A percentile compares a stretch with the other conserved stretches of the same genome.
Conservation (phyloP, 2,888 invertebrate species). For the Pseudococcus jackbeardsleyi region DNA sequence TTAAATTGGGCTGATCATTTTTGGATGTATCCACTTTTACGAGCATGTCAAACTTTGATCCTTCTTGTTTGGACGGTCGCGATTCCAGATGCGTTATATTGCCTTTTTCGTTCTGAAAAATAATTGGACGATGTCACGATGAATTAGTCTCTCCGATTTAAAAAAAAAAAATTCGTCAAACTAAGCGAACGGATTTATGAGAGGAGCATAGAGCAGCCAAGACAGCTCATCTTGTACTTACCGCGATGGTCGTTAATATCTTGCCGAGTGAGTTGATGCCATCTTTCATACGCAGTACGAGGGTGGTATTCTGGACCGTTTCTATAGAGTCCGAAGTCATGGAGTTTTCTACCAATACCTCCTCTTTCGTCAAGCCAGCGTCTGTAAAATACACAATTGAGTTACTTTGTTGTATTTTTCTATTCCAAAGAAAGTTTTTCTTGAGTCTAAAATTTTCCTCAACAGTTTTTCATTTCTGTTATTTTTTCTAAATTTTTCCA, state of each 20-base stretch:
- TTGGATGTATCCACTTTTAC: slow-evolving; percentile 89
- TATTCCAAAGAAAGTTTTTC: too few relatives aligned
- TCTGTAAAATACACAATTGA: slow-evolving; percentile 72
- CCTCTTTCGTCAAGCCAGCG: slow-evolving; percentile 90
- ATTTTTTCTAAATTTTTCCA: too few relatives aligned
- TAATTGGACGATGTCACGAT: not conserved
- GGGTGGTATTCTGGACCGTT: slow-evolving; percentile 80
- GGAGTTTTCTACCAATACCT: slow-evolving; percentile 87
- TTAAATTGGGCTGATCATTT: slow-evolving; percentile 82
- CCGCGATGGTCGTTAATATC: slow-evolving; percentile 90
- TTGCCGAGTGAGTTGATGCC: slow-evolving; percentile 89
- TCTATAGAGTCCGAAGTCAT: slow-evolving; percentile 85
- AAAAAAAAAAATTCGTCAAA: too few relatives aligned
- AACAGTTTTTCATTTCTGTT: too few relatives aligned
- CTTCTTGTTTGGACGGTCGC: slow-evolving; percentile 82
- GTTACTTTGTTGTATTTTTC: not conserved
- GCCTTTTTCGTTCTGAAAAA: slow-evolving; percentile 81
- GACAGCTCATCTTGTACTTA: slow-evolving; percentile 68
- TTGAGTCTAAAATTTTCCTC: too few relatives aligned
- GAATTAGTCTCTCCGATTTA: too few relatives aligned
- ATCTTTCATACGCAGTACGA: slow-evolving; percentile 88
- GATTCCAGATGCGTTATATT: slow-evolving; percentile 90
- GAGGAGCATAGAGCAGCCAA: too few relatives aligned
- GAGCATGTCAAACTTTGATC: slow-evolving; percentile 86
- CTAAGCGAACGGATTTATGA: too few relatives aligned